These are phyloP conservation scores for Folsomia manolachei DNA, from an alignment of 2,888 invertebrate species.

Conservation along the genomic window DNA sequence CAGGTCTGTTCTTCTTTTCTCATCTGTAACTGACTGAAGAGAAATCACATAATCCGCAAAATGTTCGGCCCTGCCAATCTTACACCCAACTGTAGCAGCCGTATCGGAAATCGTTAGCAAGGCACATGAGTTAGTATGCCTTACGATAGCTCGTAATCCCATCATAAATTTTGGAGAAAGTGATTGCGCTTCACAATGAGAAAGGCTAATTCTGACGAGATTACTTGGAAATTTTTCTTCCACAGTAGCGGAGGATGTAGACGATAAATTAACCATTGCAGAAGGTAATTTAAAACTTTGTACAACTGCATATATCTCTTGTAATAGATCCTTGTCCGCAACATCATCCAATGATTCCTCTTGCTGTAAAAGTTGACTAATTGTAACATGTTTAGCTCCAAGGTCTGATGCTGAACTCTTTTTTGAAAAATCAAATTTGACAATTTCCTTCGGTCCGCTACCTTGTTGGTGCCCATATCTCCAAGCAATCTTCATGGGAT, in stretches of 20 bases:
- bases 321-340: constrained; percentile 22
- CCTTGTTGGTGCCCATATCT: constrained; percentile 34
- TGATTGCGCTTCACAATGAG: constrained; percentile 42
- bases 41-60: constrained; percentile 42
- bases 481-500: constrained; percentile 46
- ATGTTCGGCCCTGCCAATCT: constrained; percentile 28
- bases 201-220: constrained; percentile 39
- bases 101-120: constrained; percentile 38
- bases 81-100: not conserved
- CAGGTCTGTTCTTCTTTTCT: constrained; percentile 40
- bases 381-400: constrained; percentile 33
- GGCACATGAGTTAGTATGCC: constrained; percentile 41
- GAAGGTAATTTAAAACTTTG: constrained; percentile 19
- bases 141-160: constrained; percentile 36
- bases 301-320: constrained; percentile 31
- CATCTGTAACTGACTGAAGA: constrained; percentile 40
- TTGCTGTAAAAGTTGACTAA: constrained; percentile 10
- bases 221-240: constrained; percentile 25
- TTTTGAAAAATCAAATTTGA: constrained; percentile 44
- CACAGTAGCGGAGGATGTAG: not conserved
- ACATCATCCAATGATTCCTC: not conserved
- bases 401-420: constrained; percentile 34
- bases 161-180: constrained; percentile 36
- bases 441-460: not conserved
- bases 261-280: not conserved